Evolutionary conservation across 2,113 vertebrate species (phyloP), one percentile per base, ranked within the genome.

Genomic region (Aphyosemion australe): DNA sequence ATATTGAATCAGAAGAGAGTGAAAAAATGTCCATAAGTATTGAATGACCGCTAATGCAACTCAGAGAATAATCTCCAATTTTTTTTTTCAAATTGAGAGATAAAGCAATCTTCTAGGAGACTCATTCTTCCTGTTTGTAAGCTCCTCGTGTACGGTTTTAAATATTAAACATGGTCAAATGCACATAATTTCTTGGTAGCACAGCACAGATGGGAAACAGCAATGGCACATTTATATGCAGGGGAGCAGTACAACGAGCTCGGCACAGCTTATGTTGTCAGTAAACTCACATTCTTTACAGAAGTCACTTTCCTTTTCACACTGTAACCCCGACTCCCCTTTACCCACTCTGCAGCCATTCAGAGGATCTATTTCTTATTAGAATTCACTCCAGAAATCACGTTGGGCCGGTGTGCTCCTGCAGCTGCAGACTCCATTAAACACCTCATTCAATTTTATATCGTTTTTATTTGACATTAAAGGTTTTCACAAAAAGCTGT

Each of bases 391-490:
- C 80, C 79, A 83, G 87, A 88, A 89, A 87, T 86, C 84, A 89
- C 74, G 86, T 83, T 81, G 74, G 83, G 74, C 78, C 75, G 72
- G 55, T 46, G 45, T 61, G 78, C 80, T 82, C 72, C 79, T 80
- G 83, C 83, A 90, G 88, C 83, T 82, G 80, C 76, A 79, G 79
- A 85, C 76, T 89, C 87, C 84, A 87, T 90, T 91, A 89, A 91
- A 89, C 81, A 86, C 85, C 69, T 84, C 84, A 72, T 87, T 90
- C 83, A 76, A 52, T 87, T 88, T 85, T 82, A 87, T 87, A 78
- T 84, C 65, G 75, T 84, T 88, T 87, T 90, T 85, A 89, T 88
- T 91, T 87, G 85, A 87, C 87, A 79, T 88, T 87, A 89, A 88
- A 67, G 76, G 69, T 66, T 84, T 60, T 86, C 80, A 69, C 71